Base-by-base conservation (phyloP, 2,888 invertebrate genomes). In the Andrena flavipes region DNA sequence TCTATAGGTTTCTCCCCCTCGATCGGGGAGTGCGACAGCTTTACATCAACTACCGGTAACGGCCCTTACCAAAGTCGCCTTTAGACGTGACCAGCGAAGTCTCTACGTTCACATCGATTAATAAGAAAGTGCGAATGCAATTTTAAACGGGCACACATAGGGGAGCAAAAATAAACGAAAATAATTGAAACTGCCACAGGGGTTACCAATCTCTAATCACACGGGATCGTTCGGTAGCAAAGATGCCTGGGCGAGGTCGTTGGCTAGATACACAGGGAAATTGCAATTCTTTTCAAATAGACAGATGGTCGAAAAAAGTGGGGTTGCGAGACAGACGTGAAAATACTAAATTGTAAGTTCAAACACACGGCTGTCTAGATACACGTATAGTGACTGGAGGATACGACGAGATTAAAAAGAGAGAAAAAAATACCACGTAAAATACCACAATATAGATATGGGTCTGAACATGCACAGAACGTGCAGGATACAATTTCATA, bases 391-490 rank as follows among this genome's bases (percentile, higher is more conserved):
- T 75, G 85, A 76, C 80, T 74, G 62, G 49, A 63, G 81, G 79
- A 82, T 88, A 86, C 68, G 82, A 79, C 82, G 80, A 87, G 68
- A 87, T 69, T n/a, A 54, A 26, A 33, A 54, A 54, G 16, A 78
- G 62, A 67, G 67, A 49, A 54, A 56, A 23, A 56, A 69, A 80
- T 56, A 80, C 82, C 87, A 87, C 80, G 79, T 87, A 85, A 82
- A 83, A 88, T 68, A 72, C 67, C 89, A 89, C 88, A 88, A 26
- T 84, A 86, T 82, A 84, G 33, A 68, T 56, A 81, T 67, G 80
- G 84, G 65, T 84, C 80, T 80, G 90, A 91, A 88, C 91, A 90
- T 91, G 91, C 89, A 91, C 91, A 89, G 91, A 91, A 90, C 92
- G 92, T 93, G 93, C 92, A 91, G 86, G 83, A 84, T 73, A 83